These are phyloP conservation scores for Philonicus albiceps DNA, from an alignment of 2,888 invertebrate genomes.

Conservation along the genomic window DNA sequence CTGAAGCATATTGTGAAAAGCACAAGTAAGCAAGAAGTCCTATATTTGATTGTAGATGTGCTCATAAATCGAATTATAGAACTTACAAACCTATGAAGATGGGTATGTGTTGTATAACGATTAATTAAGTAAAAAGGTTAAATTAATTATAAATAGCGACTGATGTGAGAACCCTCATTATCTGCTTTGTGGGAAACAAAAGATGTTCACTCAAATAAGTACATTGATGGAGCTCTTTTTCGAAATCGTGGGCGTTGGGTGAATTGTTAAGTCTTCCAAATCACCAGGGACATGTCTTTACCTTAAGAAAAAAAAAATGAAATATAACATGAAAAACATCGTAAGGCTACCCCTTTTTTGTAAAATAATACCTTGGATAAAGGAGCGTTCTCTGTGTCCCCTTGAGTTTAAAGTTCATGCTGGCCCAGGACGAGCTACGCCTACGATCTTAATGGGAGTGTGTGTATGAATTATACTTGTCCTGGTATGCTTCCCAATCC, in stretches of 20 bases:
- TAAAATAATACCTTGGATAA: background rate
- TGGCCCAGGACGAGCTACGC: slow-evolving; percentile 41
- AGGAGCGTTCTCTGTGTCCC: background rate
- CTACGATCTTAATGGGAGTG: slow-evolving; percentile 4
- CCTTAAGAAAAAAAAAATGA: background rate
- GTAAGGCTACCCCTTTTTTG: background rate
- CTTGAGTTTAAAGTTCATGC: background rate
- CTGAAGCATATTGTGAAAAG: background rate
- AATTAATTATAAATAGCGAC: background rate
- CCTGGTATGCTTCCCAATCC: background rate
- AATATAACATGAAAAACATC: background rate
- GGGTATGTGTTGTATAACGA: background rate
- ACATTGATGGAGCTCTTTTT: background rate
- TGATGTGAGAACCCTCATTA: background rate
- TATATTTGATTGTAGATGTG: background rate
- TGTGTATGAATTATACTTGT: background rate
- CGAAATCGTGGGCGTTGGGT: background rate
- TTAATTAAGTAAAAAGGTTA: background rate
- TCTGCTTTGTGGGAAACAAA: background rate
- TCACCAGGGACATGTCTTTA: background rate
- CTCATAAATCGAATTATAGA: background rate
- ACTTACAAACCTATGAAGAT: background rate
- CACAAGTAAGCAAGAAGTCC: too few relatives aligned
- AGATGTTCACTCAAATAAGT: background rate
- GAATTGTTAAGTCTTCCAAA: background rate